Percentiles rank a stretch among this genome's conserved stretches.
Conservation (phyloP, 2,113 vertebrate genomes). For the Carassius gibelio region DNA sequence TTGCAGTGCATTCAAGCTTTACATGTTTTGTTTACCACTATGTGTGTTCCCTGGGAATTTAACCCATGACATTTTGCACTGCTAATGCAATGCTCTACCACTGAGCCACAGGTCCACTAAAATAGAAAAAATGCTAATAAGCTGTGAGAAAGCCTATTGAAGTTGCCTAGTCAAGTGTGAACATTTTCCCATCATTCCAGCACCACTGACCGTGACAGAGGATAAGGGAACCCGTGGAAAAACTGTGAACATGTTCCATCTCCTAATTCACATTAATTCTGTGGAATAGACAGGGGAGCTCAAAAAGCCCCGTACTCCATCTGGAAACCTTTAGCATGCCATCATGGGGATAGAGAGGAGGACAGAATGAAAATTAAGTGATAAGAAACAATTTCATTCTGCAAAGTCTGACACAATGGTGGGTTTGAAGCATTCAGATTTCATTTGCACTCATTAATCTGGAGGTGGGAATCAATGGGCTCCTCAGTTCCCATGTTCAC, state of each 20-base stretch:
- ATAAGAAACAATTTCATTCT: slow-evolving; percentile 22
- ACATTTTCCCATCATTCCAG: slow-evolving; percentile 34
- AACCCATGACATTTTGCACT: no score
- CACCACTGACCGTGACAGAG: slow-evolving; percentile 7
- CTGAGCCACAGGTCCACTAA: no score
- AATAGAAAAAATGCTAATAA: no score
- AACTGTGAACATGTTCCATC: neutral
- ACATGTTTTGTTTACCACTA: no score
- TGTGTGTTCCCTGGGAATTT: no score
- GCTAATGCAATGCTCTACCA: no score
- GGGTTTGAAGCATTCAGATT: slow-evolving; percentile 19
- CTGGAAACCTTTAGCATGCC: slow-evolving; percentile 38
- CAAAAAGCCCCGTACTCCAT: slow-evolving; percentile 31
- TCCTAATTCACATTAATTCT: slow-evolving; percentile 48
- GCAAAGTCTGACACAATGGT: neutral
- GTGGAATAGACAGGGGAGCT: slow-evolving; percentile 36
- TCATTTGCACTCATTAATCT: slow-evolving; percentile 42
- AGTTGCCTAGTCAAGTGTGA: slow-evolving; percentile 42
- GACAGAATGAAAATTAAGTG: slow-evolving; percentile 25
- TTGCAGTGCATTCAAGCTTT: no score
- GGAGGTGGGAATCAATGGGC: slow-evolving; percentile 4
- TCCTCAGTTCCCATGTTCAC: neutral
- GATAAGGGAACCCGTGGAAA: neutral
- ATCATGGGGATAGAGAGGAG: neutral
- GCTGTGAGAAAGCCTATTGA: slow-evolving; percentile 30